Percentiles rank a stretch among this genome's conserved stretches.
Evolutionary conservation across 2,113 vertebrate genomes (phyloP).

Genomic region (Siphamia tubifer): DNA sequence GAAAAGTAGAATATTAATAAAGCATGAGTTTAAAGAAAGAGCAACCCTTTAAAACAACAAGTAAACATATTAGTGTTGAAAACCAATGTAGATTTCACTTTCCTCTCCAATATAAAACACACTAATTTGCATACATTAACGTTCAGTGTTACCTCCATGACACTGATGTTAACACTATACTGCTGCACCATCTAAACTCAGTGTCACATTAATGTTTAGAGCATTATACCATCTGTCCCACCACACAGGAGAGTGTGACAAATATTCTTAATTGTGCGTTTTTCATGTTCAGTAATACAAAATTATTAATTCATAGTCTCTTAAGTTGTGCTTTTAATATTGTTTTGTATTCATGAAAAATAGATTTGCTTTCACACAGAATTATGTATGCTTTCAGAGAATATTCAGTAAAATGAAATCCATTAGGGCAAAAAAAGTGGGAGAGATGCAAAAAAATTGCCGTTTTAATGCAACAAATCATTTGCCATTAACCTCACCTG

Average conservation of each 20-base stretch:
- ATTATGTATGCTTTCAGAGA: conserved; percentile 69
- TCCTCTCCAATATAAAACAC: not conserved
- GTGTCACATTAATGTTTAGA: not conserved
- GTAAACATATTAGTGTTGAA: too few relatives aligned
- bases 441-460: conserved; percentile 66
- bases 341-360: conserved; percentile 67
- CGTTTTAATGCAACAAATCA: conserved; percentile 77
- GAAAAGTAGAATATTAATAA: too few relatives aligned
- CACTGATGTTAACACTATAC: not conserved
- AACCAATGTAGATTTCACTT: not conserved
- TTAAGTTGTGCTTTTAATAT: conserved; percentile 70
- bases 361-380: conserved; percentile 57
- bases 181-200: not conserved
- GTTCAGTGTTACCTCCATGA: not conserved
- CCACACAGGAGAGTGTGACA: conserved; percentile 11
- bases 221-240: not conserved
- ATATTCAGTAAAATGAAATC: conserved; percentile 71
- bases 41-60: too few relatives aligned
- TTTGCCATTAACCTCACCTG: conserved; percentile 77
- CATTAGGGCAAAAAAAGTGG: conserved; percentile 68
- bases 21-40: too few relatives aligned
- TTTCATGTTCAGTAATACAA: conserved; percentile 43
- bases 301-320: conserved; percentile 62
- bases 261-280: conserved; percentile 29
- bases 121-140: too few relatives aligned